Conservation (phyloP, 2,888 invertebrate genomes). For the Ochropacha duplaris region DNA sequence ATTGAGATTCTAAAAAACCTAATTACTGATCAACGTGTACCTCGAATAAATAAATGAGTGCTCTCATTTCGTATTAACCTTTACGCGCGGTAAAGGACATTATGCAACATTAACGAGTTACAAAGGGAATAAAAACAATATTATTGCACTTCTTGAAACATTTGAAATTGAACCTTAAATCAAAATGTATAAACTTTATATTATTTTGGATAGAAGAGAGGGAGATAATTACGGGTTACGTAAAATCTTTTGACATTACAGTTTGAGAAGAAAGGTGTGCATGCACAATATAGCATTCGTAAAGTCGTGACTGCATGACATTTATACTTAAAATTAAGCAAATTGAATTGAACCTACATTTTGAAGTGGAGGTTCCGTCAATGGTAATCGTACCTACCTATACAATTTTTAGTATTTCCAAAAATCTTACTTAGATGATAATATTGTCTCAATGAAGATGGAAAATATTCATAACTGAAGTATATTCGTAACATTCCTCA, state of each 20-base stretch:
- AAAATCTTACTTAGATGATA: no score
- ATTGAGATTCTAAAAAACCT: conserved; percentile 20
- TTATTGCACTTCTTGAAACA: neutral
- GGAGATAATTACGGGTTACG: conserved; percentile 23
- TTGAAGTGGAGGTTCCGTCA: neutral
- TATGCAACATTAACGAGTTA: neutral
- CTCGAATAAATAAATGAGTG: neutral
- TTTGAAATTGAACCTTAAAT: neutral
- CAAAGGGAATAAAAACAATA: neutral
- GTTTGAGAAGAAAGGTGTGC: conserved; percentile 13
- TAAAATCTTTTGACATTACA: conserved; percentile 36
- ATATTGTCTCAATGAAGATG: no score
- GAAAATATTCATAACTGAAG: no score
- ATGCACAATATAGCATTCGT: conserved; percentile 4
- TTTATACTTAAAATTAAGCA: neutral
- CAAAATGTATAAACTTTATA: neutral
- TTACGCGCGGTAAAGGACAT: conserved; percentile 11
- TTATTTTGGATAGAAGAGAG: neutral
- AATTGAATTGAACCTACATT: neutral
- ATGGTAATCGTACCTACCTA: neutral
- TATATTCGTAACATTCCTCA: no score
- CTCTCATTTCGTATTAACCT: neutral
- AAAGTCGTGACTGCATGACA: neutral
- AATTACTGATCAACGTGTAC: conserved; percentile 15
- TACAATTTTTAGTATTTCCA: neutral